Evolutionary conservation across 1,140 invertebrate genomes (phyloP).

Genomic region (Leptoteleia sp.): DNA sequence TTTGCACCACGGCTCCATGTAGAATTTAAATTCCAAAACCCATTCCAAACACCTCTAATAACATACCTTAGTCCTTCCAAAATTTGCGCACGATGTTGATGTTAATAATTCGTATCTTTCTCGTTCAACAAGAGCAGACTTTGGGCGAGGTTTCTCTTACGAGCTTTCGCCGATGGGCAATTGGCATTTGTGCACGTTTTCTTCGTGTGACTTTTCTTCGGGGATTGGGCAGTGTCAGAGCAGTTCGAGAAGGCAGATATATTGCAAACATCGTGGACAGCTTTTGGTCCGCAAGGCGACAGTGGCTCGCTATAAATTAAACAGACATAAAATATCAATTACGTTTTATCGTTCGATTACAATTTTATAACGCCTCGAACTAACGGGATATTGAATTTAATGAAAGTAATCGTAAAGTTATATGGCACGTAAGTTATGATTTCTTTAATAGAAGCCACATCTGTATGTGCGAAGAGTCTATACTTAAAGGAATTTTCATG

Average conservation of each 20-base stretch:
- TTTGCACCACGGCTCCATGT: no score
- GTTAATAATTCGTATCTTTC: constrained; percentile 5
- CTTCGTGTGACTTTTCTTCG: constrained; percentile 24
- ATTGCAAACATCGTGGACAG: not conserved
- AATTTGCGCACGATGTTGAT: no score
- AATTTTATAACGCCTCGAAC: not conserved
- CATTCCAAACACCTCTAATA: no score
- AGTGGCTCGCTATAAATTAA: constrained; percentile 2
- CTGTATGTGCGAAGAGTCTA: no score
- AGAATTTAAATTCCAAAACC: no score
- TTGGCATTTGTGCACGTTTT: constrained; percentile 46
- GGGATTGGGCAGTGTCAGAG: not conserved
- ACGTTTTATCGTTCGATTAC: not conserved
- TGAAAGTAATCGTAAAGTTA: not conserved
- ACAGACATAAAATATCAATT: not conserved
- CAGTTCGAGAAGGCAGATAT: constrained; percentile 5
- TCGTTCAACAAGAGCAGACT: constrained; percentile 36
- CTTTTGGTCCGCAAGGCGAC: not conserved
- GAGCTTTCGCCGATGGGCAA: constrained; percentile 40
- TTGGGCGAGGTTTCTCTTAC: constrained; percentile 9
- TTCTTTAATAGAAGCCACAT: not conserved
- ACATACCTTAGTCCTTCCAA: no score
- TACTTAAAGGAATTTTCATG: no score
- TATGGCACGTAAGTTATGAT: not conserved
- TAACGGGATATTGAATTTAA: not conserved